Conservation (phyloP, 2,888 invertebrate species). For the Himalopsyche anomala region DNA sequence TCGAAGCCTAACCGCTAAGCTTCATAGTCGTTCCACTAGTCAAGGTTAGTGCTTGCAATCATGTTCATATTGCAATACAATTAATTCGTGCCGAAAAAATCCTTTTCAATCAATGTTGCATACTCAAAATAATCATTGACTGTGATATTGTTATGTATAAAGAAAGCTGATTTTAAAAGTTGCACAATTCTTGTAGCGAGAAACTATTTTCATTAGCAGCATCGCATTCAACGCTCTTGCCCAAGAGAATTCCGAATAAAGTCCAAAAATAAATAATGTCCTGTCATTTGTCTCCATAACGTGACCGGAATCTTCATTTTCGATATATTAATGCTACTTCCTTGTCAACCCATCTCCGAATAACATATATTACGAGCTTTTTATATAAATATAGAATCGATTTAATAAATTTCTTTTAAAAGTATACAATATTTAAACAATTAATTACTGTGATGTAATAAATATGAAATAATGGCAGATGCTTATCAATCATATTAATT, state of each 20-base stretch:
- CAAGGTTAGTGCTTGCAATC: constrained; percentile 68
- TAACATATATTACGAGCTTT: background rate
- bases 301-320: constrained; percentile 1
- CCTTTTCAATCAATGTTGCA: too few species aligned
- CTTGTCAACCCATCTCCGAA: constrained; percentile 14
- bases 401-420: too few species aligned
- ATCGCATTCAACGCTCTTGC: constrained; percentile 46
- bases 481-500: too few species aligned
- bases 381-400: too few species aligned
- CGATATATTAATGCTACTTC: constrained; percentile 19
- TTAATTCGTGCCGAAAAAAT: too few species aligned
- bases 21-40: constrained; percentile 70
- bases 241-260: background rate
- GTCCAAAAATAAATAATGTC: constrained; percentile 23
- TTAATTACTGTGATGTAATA: too few species aligned
- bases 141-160: constrained; percentile 51
- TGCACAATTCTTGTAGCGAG: constrained; percentile 63
- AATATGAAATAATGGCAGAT: too few species aligned
- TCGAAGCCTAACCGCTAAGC: constrained; percentile 69
- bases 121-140: too few species aligned
- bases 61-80: too few species aligned
- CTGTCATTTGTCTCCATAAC: constrained; percentile 33
- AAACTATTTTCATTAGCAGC: constrained; percentile 52
- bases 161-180: constrained; percentile 66
- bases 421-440: too few species aligned